Percentiles rank a stretch among this genome's conserved stretches.
phyloP scores from a whole-genome alignment of 2,888 invertebrate genomes.

The Folsomia candida region DNA sequence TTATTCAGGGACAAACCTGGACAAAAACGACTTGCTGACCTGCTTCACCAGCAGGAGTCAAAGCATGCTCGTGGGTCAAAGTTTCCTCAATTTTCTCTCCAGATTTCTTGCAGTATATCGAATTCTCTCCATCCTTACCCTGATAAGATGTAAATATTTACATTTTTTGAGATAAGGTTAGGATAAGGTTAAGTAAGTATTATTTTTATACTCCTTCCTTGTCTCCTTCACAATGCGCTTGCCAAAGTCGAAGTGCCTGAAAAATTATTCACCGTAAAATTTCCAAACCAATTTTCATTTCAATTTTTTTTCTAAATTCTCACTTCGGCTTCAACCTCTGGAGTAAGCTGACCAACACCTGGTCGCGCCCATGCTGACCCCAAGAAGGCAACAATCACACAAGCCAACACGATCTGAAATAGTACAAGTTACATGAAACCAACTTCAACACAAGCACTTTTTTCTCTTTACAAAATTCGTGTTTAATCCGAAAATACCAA shows the following conservation, averaged over 20 bases:
- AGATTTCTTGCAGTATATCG: constrained; percentile 32
- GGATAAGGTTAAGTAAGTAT: too few species aligned
- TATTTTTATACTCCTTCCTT: too few species aligned
- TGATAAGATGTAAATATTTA: constrained; percentile 14
- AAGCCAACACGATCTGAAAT: background rate
- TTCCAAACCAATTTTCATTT: too few species aligned
- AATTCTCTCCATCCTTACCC: constrained; percentile 20
- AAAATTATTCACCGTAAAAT: too few species aligned
- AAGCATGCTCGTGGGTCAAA: constrained; percentile 26
- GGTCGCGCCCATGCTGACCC: constrained; percentile 10
- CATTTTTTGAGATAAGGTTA: background rate
- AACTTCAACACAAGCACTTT: too few species aligned
- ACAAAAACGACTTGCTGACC: constrained; percentile 31
- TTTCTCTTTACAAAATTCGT: too few species aligned
- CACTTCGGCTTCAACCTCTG: constrained; percentile 33
- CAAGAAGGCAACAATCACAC: background rate
- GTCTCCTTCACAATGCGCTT: constrained; percentile 26
- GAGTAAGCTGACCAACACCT: constrained; percentile 27
- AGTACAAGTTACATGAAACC: too few species aligned
- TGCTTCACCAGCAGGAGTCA: constrained; percentile 20
- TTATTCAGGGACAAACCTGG: constrained; percentile 9
- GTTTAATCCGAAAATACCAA: too few species aligned
- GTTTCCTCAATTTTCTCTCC: constrained; percentile 26
- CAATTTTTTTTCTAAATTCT: too few species aligned
- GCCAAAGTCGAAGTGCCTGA: constrained; percentile 32